Evolutionary conservation across 2,797 vertebrate genomes (phyloP).

Genomic region (Protosalanx chinensis): DNA sequence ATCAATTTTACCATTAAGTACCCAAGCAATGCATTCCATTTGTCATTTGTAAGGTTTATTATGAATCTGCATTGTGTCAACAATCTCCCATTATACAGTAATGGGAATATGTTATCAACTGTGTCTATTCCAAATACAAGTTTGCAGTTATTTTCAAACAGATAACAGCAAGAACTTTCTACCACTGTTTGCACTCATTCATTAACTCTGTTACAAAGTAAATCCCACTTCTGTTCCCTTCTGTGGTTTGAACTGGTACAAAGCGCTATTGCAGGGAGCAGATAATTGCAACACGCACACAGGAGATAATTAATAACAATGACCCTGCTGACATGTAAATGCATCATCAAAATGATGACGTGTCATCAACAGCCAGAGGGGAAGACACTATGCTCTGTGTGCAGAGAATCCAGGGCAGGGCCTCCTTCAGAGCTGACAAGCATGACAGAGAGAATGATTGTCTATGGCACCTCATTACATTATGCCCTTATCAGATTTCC

Average conservation of each 20-base stretch:
- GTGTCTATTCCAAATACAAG: neutral
- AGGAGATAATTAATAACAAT: conserved; percentile 65
- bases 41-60: too few species aligned
- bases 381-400: conserved; percentile 31
- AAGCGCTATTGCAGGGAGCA: conserved; percentile 20
- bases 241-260: conserved; percentile 37
- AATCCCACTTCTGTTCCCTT: conserved; percentile 38
- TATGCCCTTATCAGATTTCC: conserved; percentile 63
- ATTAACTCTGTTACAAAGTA: neutral
- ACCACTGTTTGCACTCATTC: conserved; percentile 5
- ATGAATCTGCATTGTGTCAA: too few species aligned
- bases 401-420: conserved; percentile 51
- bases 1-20: too few species aligned
- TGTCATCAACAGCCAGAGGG: conserved; percentile 56
- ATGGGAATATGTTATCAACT: neutral
- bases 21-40: too few species aligned
- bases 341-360: conserved; percentile 67
- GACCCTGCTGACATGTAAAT: conserved; percentile 59
- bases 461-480: conserved; percentile 65
- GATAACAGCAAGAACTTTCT: too few species aligned
- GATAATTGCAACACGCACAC: conserved; percentile 49
- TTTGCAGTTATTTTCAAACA: too few species aligned
- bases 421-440: conserved; percentile 57
- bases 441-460: conserved; percentile 66
- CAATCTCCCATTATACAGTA: too few species aligned